Evolutionary conservation across 2,888 invertebrate species (phyloP).

Genomic region (Pammene aurita): DNA sequence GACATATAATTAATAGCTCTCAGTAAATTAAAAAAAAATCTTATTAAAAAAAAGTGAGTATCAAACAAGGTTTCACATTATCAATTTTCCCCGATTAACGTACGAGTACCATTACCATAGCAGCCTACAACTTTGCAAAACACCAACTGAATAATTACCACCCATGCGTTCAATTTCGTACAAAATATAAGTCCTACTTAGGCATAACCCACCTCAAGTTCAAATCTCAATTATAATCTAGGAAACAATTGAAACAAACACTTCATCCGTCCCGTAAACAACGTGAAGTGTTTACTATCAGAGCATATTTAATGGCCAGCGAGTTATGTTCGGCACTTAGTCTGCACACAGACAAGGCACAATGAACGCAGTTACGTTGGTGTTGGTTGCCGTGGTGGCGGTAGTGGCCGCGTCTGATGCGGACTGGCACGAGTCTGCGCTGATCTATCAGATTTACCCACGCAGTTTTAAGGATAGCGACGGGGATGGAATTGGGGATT

Average conservation of each 20-base stretch:
- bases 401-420: slow-evolving; percentile 48
- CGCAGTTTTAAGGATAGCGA: slow-evolving; percentile 89
- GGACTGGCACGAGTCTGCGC: slow-evolving; percentile 90
- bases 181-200: too few species aligned
- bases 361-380: slow-evolving; percentile 43
- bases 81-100: too few species aligned
- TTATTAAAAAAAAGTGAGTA: too few species aligned
- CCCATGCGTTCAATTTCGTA: too few species aligned
- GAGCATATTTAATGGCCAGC: slow-evolving; percentile 21
- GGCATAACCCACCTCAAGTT: background rate
- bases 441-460: slow-evolving; percentile 90
- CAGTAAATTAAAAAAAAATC: too few species aligned
- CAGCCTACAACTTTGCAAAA: too few species aligned
- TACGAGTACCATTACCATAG: too few species aligned
- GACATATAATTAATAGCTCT: too few species aligned
- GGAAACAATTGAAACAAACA: slow-evolving; percentile 17
- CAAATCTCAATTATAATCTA: slow-evolving; percentile 17
- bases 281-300: slow-evolving; percentile 14
- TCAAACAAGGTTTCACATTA: too few species aligned
- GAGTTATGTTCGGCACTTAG: background rate
- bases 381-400: slow-evolving; percentile 42
- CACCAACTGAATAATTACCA: too few species aligned
- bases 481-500: slow-evolving; percentile 89
- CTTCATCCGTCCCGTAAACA: slow-evolving; percentile 21
- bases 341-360: slow-evolving; percentile 16